Base-by-base conservation (phyloP, 2,113 vertebrate genomes). In the Archocentrus centrarchus region DNA sequence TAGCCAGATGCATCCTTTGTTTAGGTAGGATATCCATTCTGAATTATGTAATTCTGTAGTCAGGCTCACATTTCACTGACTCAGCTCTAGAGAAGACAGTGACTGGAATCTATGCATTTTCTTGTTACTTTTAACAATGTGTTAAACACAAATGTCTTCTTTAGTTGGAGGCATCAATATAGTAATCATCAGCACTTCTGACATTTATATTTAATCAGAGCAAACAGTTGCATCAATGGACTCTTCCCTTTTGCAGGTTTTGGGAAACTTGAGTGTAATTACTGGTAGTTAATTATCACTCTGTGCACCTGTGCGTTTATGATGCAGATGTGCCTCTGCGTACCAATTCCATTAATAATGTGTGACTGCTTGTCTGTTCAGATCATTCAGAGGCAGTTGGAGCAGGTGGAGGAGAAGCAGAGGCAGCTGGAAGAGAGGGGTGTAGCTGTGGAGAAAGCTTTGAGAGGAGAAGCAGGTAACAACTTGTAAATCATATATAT, bases 391-490 rank as follows among this genome's bases (percentile, higher is more conserved):
- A 95, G 98, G 39, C 98, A 99, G 92, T 91, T 99, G 94, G 98
- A 99, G 87, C 98, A 99, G 94, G 98, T 99, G 92, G 98, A 99
- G 88, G 98, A 99, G 93, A 99, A 98, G 90, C 98, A 99, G 96
- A 95, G 98, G 82, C 98, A 98, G 88, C 95, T 99, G 1, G 98
- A 99, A 79, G 98, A 99, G 90, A 93, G 97, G 37, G 98, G 98
- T 0, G 98, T 99, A 0, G 98, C 98, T 0, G 98, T 99, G 91
- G 98, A 99, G 95, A 99, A 99, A 89, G 98, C 98, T 0, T 93
- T 99, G 41, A 96, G 98, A 22, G 98, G 98, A 73, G 98, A 99
- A 98, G 98, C 98, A 99, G 98, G 98, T 99, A 99, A 91, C 30
- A 1, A 0, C 80, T 66, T 44, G 59, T 81, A 57, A 81, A 78